These are phyloP conservation scores for Magallana nippona DNA, from an alignment of 2,888 invertebrate genomes.

Conservation along the genomic window DNA sequence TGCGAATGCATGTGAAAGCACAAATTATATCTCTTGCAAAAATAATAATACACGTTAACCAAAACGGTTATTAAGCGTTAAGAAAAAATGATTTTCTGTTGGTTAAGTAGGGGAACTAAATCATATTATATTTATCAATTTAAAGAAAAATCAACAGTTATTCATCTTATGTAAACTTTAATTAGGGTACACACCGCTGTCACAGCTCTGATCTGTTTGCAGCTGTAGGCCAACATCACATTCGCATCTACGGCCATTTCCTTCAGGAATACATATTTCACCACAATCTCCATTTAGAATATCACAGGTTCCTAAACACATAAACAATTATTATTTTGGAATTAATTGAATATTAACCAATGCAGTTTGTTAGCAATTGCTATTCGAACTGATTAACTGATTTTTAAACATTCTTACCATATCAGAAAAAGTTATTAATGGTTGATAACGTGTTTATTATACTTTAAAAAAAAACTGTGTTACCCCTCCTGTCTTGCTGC, in stretches of 20 bases:
- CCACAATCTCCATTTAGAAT: conserved; percentile 30
- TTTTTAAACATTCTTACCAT: neutral
- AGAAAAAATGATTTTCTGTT: no score
- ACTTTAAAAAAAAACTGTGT: no score
- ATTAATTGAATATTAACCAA: neutral
- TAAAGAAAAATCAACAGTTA: no score
- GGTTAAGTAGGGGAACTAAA: no score
- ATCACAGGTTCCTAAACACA: neutral
- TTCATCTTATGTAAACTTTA: neutral
- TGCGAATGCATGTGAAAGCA: no score
- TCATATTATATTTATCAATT: no score
- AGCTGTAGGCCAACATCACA: conserved; percentile 25
- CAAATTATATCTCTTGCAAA: no score
- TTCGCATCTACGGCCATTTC: neutral
- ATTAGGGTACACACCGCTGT: neutral
- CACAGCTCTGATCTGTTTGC: conserved; percentile 15
- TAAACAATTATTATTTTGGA: no score
- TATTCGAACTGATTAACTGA: neutral
- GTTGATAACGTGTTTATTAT: neutral
- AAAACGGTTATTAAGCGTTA: no score
- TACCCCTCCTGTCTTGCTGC: neutral
- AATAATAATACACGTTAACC: no score
- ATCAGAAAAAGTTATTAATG: neutral
- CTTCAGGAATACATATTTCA: conserved; percentile 11
- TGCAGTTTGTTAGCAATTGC: neutral